Percentiles rank a stretch among this genome's conserved stretches.
Evolutionary conservation across 2,113 vertebrate species (phyloP).

Genomic region (Dipodomys stephensi): DNA sequence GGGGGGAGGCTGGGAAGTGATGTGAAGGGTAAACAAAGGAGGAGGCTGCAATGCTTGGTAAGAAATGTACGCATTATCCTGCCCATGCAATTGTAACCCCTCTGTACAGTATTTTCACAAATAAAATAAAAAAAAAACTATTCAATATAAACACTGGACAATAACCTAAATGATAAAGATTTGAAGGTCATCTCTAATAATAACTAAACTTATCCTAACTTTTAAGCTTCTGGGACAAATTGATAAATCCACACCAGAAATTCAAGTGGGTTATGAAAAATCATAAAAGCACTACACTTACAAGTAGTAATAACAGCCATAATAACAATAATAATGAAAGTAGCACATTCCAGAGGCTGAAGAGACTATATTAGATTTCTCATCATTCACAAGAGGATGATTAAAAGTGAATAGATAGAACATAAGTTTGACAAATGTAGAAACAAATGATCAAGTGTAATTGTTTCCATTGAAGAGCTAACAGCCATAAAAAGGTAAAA

Average conservation of each 20-base stretch:
- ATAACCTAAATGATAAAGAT: background rate
- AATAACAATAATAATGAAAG: background rate
- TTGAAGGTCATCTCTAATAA: background rate
- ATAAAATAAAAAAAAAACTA: no score
- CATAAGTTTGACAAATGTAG: background rate
- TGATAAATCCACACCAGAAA: background rate
- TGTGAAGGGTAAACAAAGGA: no score
- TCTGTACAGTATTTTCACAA: no score
- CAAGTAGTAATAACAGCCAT: background rate
- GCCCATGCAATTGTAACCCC: no score
- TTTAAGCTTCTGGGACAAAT: background rate
- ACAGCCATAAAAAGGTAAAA: background rate
- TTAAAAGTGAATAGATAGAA: background rate
- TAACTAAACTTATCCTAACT: background rate
- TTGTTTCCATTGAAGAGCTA: background rate
- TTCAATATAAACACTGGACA: background rate
- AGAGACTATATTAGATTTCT: background rate
- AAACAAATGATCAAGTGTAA: background rate
- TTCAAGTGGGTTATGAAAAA: constrained; percentile 3
- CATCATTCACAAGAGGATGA: background rate
- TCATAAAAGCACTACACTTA: background rate
- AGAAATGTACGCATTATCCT: no score
- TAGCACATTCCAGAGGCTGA: background rate
- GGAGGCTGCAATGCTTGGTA: no score
- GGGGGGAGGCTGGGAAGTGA: no score